Conservation (phyloP, 2,888 invertebrate species). For the Malthinus flaveolus region DNA sequence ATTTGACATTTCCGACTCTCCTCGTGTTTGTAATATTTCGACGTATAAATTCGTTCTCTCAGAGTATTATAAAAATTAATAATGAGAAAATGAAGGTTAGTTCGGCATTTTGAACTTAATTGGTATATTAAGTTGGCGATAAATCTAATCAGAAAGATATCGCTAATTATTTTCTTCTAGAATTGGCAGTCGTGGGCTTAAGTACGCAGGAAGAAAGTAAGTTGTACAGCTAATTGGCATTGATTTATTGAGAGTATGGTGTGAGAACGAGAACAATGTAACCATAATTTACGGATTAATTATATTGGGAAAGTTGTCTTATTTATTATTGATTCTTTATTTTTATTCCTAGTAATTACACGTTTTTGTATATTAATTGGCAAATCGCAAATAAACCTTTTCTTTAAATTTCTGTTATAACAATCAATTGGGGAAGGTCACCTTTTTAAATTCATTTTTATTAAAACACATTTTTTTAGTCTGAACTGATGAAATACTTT, state of each 20-base stretch:
- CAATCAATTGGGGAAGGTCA: no score
- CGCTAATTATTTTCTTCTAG: slow-evolving; percentile 36
- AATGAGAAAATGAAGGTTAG: slow-evolving; percentile 11
- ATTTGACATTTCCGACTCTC: neutral
- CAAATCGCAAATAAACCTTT: no score
- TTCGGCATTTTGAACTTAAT: slow-evolving; percentile 32
- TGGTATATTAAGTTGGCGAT: slow-evolving; percentile 29
- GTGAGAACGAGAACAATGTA: slow-evolving; percentile 38
- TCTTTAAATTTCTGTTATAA: no score
- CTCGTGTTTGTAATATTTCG: neutral
- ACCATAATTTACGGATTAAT: slow-evolving; percentile 38
- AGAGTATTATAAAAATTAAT: neutral
- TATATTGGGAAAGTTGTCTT: slow-evolving; percentile 28
- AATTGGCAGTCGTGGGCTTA: slow-evolving; percentile 35
- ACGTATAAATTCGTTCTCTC: neutral
- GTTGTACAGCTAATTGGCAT: slow-evolving; percentile 37
- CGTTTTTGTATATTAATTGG: neutral
- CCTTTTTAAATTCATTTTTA: no score
- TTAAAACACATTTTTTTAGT: no score
- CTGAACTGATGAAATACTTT: no score
- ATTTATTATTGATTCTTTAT: slow-evolving; percentile 2
- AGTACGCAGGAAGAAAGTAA: slow-evolving; percentile 36
- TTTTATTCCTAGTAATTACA: neutral
- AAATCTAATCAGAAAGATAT: slow-evolving; percentile 34
- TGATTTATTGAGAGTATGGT: slow-evolving; percentile 36